phyloP scores from a whole-genome alignment of 2,113 vertebrate genomes.

The Hippocampus comes region DNA sequence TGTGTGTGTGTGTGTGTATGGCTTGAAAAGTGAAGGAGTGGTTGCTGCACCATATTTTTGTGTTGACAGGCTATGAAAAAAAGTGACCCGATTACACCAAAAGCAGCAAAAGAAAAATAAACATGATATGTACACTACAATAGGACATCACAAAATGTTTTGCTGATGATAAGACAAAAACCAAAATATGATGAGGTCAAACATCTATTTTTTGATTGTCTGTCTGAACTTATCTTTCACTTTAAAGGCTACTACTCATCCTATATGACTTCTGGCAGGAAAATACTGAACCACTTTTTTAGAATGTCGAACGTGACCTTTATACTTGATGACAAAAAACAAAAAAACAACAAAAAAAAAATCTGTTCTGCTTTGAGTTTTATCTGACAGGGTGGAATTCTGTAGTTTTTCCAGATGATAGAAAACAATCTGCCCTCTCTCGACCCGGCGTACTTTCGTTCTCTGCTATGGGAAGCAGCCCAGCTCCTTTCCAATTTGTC shows the following conservation, averaged over 20 bases:
- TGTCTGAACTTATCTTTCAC: slow-evolving; percentile 1
- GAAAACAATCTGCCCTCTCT: slow-evolving; percentile 43
- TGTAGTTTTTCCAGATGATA: slow-evolving; percentile 52
- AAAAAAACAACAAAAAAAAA: background rate
- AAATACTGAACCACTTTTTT: background rate
- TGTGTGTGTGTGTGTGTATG: no score
- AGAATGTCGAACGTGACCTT: background rate
- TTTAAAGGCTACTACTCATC: background rate
- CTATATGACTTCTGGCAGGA: background rate
- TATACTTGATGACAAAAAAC: slow-evolving; percentile 8
- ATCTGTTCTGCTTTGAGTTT: slow-evolving; percentile 42
- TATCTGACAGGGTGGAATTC: slow-evolving; percentile 42
- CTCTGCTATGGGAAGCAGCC: slow-evolving; percentile 18
- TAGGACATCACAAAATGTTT: background rate
- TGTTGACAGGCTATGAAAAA: background rate
- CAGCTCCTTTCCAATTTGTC: slow-evolving; percentile 16
- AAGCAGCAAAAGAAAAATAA: background rate
- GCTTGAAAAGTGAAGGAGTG: background rate
- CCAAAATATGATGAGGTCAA: background rate
- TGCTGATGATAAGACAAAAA: background rate
- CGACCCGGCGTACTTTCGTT: background rate
- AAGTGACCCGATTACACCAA: background rate
- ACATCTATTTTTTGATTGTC: slow-evolving; percentile 1
- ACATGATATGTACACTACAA: background rate
- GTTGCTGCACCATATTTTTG: background rate